A percentile compares a stretch with the other conserved stretches of the same genome.
phyloP scores from a whole-genome alignment of 2,888 invertebrate species.

The Lamproptera curius region DNA sequence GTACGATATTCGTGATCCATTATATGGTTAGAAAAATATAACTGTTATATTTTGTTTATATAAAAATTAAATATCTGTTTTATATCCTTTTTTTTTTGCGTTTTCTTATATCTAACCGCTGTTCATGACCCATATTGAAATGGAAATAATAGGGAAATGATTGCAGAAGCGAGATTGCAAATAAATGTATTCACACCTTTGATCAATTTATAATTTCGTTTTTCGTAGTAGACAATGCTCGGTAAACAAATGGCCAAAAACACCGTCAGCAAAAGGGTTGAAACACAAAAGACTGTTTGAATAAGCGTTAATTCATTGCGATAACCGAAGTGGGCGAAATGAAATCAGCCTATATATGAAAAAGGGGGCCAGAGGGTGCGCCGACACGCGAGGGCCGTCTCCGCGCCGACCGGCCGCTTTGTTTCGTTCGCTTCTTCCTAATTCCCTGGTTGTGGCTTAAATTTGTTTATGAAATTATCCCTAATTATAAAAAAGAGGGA shows the following conservation, averaged over 20 bases:
- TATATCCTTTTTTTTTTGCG: no score
- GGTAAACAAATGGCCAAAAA: not conserved
- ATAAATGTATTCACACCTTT: not conserved
- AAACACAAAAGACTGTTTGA: conserved; percentile 23
- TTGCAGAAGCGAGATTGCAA: no score
- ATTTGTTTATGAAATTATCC: not conserved
- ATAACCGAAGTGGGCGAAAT: conserved; percentile 18
- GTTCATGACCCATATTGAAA: no score
- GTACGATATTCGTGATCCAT: no score
- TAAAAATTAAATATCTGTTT: no score
- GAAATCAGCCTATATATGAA: conserved; percentile 27
- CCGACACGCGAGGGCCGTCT: conserved; percentile 42
- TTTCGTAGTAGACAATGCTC: not conserved
- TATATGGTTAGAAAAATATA: no score
- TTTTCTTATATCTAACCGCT: no score
- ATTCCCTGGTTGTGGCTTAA: not conserved
- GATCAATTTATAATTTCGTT: not conserved
- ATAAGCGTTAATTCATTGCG: conserved; percentile 23
- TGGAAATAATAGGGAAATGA: no score
- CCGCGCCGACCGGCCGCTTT: conserved; percentile 38
- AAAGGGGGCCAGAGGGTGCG: conserved; percentile 28
- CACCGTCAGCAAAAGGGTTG: conserved; percentile 7
- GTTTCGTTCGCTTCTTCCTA: not conserved
- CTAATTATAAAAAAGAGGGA: not conserved
- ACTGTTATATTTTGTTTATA: no score